phyloP scores from a whole-genome alignment of 2,797 vertebrate genomes.

The Melanitta fusca region DNA sequence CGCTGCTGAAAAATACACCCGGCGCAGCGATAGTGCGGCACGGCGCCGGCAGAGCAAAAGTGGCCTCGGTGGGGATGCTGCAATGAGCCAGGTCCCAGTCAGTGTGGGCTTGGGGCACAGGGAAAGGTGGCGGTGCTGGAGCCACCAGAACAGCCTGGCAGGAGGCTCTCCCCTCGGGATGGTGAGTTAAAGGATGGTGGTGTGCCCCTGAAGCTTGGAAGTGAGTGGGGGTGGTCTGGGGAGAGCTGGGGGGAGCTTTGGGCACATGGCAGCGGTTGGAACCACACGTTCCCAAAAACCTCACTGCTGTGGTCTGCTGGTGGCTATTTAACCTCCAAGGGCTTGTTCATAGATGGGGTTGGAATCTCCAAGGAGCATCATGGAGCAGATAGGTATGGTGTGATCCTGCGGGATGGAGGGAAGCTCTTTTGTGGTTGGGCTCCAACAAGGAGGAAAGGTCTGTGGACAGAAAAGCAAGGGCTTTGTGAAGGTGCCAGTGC shows the following conservation, averaged over 20 bases:
- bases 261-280: accelerated
- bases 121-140: no score
- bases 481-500: background rate
- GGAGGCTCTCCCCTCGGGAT: background rate
- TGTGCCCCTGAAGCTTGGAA: background rate
- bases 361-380: background rate
- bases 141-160: background rate
- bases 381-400: background rate
- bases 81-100: background rate
- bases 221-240: background rate
- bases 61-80: background rate
- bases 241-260: background rate
- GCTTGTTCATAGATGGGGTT: background rate
- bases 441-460: background rate
- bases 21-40: accelerated
- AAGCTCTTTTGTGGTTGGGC: background rate
- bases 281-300: accelerated
- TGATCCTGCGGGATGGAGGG: background rate
- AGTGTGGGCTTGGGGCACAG: background rate
- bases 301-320: background rate
- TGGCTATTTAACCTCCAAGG: background rate
- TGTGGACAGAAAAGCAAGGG: background rate
- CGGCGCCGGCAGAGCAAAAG: background rate
- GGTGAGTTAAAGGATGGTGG: accelerated
- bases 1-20: background rate